Conservation (phyloP, 2,888 invertebrate genomes). For the Drosophila meridiana region DNA sequence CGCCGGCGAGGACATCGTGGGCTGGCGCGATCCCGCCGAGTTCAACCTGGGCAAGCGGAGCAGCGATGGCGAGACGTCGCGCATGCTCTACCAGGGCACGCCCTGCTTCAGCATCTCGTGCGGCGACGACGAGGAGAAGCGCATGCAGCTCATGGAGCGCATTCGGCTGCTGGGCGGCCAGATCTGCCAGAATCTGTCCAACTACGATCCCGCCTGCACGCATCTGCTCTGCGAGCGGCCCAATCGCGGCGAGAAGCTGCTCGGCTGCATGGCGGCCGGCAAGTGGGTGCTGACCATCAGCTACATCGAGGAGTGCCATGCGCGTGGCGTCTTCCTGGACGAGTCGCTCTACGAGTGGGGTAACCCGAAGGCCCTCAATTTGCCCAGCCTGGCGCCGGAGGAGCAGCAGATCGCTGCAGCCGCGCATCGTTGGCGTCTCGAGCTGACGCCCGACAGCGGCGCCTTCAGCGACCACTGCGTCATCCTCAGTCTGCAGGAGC, state of each 20-base stretch:
- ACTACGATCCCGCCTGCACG: slow-evolving; percentile 88
- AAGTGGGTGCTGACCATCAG: slow-evolving; percentile 94
- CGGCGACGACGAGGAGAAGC: slow-evolving; percentile 73
- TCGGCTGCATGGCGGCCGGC: slow-evolving; percentile 94
- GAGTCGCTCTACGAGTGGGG: slow-evolving; percentile 95
- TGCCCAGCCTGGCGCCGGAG: slow-evolving; percentile 84
- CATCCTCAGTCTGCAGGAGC: slow-evolving; percentile 88
- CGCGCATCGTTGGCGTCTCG: slow-evolving; percentile 90
- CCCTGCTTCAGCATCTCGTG: slow-evolving; percentile 84
- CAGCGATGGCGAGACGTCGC: slow-evolving; percentile 37
- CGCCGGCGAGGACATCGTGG: slow-evolving; percentile 88
- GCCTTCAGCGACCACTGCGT: slow-evolving; percentile 87
- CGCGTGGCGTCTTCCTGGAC: slow-evolving; percentile 76
- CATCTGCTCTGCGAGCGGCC: slow-evolving; percentile 92
- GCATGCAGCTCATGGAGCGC: slow-evolving; percentile 70
- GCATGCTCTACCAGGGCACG: slow-evolving; percentile 76
- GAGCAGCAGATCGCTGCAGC: slow-evolving; percentile 87
- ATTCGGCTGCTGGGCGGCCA: slow-evolving; percentile 76
- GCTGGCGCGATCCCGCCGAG: slow-evolving; percentile 89
- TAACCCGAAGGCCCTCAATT: slow-evolving; percentile 88
- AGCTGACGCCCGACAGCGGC: slow-evolving; percentile 81
- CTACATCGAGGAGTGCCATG: slow-evolving; percentile 90
- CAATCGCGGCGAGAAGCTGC: slow-evolving; percentile 93
- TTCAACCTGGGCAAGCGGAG: slow-evolving; percentile 60
- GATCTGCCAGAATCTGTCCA: slow-evolving; percentile 81